These are phyloP conservation scores for Montipora sp. DNA, from an alignment of 64 coral and sea anemone species.

Conservation along the genomic window DNA sequence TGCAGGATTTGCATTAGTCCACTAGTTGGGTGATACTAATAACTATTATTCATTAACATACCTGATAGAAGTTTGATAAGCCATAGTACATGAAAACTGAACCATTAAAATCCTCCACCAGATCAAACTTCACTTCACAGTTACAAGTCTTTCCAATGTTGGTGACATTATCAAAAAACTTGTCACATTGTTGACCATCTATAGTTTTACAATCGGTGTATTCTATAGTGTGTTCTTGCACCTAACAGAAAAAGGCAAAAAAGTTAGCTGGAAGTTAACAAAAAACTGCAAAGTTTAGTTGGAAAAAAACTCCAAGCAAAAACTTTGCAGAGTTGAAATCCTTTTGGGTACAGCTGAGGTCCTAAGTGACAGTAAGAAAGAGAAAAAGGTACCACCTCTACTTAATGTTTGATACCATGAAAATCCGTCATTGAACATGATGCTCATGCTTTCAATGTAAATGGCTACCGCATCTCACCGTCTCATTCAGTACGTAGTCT, in stretches of 20 bases:
- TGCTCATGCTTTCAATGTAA: no score
- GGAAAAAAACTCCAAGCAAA: no score
- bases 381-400: no score
- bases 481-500: no score
- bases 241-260: constrained; percentile 7
- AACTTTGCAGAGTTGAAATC: no score
- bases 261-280: neutral
- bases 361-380: no score
- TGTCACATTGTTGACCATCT: constrained; percentile 53
- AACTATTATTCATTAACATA: constrained; percentile 3
- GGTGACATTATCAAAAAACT: constrained; percentile 73
- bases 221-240: constrained; percentile 81
- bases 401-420: no score
- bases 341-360: no score
- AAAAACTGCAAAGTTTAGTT: neutral
- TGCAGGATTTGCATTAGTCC: no score
- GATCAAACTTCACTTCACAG: constrained; percentile 77
- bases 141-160: constrained; percentile 73
- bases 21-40: no score
- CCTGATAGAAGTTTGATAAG: constrained; percentile 96
- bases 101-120: constrained; percentile 53
- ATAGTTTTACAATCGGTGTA: constrained; percentile 70
- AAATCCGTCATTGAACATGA: no score
- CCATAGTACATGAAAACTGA: constrained; percentile 97
- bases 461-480: no score